Conservation (phyloP, 2,888 invertebrate species). For the Drosophila mercatorum region DNA sequence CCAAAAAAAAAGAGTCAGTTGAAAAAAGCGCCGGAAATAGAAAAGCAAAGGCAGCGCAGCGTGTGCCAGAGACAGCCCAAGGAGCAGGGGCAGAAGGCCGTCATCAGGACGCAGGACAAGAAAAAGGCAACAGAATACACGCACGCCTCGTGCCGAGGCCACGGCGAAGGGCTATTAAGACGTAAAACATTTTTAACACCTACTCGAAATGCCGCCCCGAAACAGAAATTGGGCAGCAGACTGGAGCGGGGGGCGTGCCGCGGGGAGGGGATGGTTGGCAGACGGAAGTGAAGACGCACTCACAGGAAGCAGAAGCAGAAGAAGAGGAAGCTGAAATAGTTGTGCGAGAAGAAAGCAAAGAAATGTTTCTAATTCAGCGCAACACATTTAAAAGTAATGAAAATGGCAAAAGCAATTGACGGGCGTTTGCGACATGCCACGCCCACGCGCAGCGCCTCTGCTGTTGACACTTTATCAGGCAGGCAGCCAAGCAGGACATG, state of each 20-base stretch:
- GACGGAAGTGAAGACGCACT: conserved; percentile 32
- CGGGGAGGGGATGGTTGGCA: not conserved
- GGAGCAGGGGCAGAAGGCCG: not conserved
- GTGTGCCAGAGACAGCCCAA: conserved; percentile 41
- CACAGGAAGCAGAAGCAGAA: conserved; percentile 20
- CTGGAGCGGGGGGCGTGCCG: not conserved
- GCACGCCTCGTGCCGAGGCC: conserved; percentile 23
- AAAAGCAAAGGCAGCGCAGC: conserved; percentile 45
- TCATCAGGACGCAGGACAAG: conserved; percentile 12
- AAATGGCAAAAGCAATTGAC: conserved; percentile 65
- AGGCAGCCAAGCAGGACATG: conserved; percentile 51
- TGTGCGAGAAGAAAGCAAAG: conserved; percentile 28
- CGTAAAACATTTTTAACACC: conserved; percentile 78
- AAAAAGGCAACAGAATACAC: conserved; percentile 22
- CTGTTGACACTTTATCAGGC: conserved; percentile 51
- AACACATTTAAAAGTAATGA: conserved; percentile 77
- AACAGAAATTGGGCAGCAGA: conserved; percentile 4
- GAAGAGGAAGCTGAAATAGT: conserved; percentile 36
- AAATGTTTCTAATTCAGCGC: conserved; percentile 74
- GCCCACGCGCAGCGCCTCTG: conserved; percentile 36
- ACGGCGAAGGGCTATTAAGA: conserved; percentile 67
- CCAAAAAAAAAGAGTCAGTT: conserved; percentile 7
- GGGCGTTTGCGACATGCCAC: conserved; percentile 45
- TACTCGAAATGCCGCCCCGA: conserved; percentile 54
- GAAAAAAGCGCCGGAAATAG: conserved; percentile 42